Conservation (phyloP, 2,113 vertebrate species). For the Caloenas nicobarica region DNA sequence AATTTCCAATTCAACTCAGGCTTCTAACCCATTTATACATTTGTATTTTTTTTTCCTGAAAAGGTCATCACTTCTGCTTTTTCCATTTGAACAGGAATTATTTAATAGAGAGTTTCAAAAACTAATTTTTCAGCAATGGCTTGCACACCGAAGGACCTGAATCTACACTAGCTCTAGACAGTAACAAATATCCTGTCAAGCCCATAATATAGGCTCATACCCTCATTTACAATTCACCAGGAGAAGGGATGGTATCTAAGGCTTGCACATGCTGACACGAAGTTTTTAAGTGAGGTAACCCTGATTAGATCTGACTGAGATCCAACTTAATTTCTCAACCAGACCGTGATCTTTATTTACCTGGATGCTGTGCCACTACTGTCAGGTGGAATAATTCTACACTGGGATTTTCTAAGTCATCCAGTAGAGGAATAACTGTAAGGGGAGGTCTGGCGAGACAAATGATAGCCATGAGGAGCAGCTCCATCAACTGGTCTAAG, state of each 20-base stretch:
- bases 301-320: neutral
- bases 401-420: neutral
- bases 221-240: neutral
- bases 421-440: neutral
- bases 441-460: neutral
- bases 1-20: accelerated
- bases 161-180: neutral
- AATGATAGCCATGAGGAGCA: neutral
- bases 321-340: neutral
- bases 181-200: neutral
- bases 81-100: neutral
- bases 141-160: neutral
- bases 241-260: neutral
- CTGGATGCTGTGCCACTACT: neutral
- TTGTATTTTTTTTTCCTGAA: neutral
- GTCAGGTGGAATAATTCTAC: neutral
- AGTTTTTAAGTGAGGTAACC: neutral
- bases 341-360: conserved; percentile 24
- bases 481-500: neutral
- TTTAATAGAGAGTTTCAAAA: neutral
- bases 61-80: neutral
- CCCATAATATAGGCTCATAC: neutral
- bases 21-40: neutral
- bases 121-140: neutral
- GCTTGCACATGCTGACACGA: neutral